Evolutionary conservation across 2,113 vertebrate genomes (phyloP).

Genomic region (Gambusia affinis): DNA sequence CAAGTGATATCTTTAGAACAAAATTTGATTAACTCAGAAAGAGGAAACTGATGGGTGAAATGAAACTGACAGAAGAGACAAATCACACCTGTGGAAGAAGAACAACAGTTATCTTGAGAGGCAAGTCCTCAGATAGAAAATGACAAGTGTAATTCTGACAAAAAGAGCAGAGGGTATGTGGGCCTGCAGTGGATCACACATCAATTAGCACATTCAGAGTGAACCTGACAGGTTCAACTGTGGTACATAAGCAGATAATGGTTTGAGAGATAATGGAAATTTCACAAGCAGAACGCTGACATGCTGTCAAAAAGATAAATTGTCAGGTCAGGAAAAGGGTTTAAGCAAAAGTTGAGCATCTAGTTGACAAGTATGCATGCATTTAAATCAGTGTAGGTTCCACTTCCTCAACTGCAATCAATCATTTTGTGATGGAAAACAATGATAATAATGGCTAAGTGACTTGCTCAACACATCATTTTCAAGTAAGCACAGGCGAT

Average conservation of each 20-base stretch:
- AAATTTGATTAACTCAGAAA: conserved; percentile 22
- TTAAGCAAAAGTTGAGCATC: conserved; percentile 65
- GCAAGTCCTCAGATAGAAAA: conserved; percentile 70
- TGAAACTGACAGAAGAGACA: conserved; percentile 43
- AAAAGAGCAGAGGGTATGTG: conserved; percentile 57
- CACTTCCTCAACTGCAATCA: conserved; percentile 60
- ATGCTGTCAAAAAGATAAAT: conserved; percentile 82
- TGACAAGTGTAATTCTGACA: conserved; percentile 81
- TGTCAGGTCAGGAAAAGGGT: conserved; percentile 58
- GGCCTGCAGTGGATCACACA: conserved; percentile 56
- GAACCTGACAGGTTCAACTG: conserved; percentile 76
- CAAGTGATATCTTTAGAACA: conserved; percentile 5
- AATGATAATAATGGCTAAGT: background rate
- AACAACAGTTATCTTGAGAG: conserved; percentile 64
- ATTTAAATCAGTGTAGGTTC: conserved; percentile 66
- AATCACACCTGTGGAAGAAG: conserved; percentile 46
- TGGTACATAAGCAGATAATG: conserved; percentile 74
- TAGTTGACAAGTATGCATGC: conserved; percentile 62
- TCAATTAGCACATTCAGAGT: conserved; percentile 78
- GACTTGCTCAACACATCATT: conserved; percentile 15
- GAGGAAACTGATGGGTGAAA: conserved; percentile 23
- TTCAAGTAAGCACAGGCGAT: conserved; percentile 28
- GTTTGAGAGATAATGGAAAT: conserved; percentile 75
- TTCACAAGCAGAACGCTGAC: conserved; percentile 42
- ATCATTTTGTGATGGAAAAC: conserved; percentile 57